Percentiles rank a stretch among this genome's conserved stretches.
Evolutionary conservation across 2,888 invertebrate genomes (phyloP).

Genomic region (Ferrisia virgata): DNA sequence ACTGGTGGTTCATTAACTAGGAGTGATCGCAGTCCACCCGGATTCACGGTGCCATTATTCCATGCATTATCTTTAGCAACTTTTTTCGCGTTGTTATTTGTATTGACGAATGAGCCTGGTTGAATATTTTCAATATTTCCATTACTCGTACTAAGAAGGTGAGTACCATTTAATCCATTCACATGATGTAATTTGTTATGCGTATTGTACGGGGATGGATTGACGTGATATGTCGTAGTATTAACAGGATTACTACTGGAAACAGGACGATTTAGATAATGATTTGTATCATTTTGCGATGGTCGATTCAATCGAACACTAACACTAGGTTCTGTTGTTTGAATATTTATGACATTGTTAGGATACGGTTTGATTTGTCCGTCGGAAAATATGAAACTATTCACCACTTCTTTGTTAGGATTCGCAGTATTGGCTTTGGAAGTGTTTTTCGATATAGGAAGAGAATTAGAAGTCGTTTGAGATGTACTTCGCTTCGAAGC

Average conservation of each 20-base stretch:
- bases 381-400: background rate
- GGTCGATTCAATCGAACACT: background rate
- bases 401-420: background rate
- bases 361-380: background rate
- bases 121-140: constrained; percentile 15
- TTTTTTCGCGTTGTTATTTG: background rate
- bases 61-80: background rate
- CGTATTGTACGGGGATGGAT: background rate
- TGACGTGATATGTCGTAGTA: background rate
- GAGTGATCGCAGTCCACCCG: background rate
- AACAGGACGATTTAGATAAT: background rate
- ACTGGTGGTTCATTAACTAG: background rate
- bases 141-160: background rate
- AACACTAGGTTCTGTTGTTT: background rate
- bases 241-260: background rate
- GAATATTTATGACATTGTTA: background rate
- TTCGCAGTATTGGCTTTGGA: background rate
- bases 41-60: background rate
- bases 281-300: background rate
- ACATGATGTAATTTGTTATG: background rate
- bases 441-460: background rate
- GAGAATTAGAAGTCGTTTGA: background rate
- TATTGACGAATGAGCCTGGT: background rate
- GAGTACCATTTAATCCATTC: background rate
- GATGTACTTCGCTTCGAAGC: background rate